These are phyloP conservation scores for Eudemis profundana DNA, from an alignment of 2,888 invertebrate genomes.

Conservation along the genomic window DNA sequence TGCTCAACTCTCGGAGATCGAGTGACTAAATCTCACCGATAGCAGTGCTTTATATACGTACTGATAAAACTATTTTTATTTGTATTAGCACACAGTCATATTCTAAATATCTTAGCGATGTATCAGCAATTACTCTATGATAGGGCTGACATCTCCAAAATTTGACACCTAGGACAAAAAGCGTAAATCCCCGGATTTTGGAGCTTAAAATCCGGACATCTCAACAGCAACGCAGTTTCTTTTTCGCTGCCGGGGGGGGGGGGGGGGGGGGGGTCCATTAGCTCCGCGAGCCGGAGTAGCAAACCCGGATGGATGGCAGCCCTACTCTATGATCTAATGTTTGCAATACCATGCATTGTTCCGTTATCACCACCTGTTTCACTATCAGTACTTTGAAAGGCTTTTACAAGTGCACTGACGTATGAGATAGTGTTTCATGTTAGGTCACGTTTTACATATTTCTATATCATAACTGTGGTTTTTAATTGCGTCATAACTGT, in stretches of 20 bases:
- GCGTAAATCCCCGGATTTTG: too few relatives aligned
- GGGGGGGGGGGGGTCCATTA: too few relatives aligned
- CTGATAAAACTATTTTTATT: conserved; percentile 13
- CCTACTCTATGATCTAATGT: conserved; percentile 27
- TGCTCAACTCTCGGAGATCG: not conserved
- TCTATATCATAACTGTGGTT: not conserved
- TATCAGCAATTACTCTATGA: conserved; percentile 18
- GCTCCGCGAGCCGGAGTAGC: too few relatives aligned
- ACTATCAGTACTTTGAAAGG: conserved; percentile 28
- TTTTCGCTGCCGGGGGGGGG: too few relatives aligned
- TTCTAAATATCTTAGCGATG: conserved; percentile 13
- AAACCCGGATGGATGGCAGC: too few relatives aligned
- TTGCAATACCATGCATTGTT: conserved; percentile 14
- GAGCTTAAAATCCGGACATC: too few relatives aligned
- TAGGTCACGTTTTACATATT: conserved; percentile 7
- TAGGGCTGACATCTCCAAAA: too few relatives aligned
- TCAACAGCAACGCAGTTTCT: too few relatives aligned
- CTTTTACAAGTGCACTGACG: conserved; percentile 13
- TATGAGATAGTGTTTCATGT: conserved; percentile 3
- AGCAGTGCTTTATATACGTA: conserved; percentile 28
- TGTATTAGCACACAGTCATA: conserved; percentile 7
- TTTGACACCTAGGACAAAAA: too few relatives aligned
- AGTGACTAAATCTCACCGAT: conserved; percentile 10
- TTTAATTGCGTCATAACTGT: not conserved
- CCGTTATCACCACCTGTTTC: conserved; percentile 12